Evolutionary conservation across 2,113 vertebrate genomes (phyloP).

Genomic region (Glaucidium brasilianum): DNA sequence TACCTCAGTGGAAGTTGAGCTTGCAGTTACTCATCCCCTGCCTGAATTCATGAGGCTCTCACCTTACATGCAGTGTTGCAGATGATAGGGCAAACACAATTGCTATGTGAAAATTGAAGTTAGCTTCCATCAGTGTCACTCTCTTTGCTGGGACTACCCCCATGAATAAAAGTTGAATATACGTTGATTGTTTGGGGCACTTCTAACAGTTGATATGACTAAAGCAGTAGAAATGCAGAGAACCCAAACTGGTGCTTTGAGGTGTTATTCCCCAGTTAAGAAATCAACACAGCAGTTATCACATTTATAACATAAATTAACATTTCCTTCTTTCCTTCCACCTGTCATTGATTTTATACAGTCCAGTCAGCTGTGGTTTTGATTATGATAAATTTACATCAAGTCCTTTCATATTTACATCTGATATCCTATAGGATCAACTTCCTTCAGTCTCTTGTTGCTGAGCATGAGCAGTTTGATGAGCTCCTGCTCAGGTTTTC

Average conservation of each 20-base stretch:
- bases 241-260: neutral
- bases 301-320: neutral
- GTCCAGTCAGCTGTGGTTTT: neutral
- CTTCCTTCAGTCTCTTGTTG: slow-evolving; percentile 78
- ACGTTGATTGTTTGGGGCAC: neutral
- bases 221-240: neutral
- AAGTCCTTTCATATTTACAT: neutral
- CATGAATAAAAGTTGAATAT: neutral
- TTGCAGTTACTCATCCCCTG: neutral
- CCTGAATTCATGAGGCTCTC: neutral
- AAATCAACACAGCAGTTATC: neutral
- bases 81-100: neutral
- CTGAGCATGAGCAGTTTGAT: slow-evolving; percentile 83
- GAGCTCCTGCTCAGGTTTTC: slow-evolving; percentile 81
- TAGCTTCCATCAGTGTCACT: neutral
- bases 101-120: neutral
- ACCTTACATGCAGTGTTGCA: neutral
- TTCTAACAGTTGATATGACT: neutral
- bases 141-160: neutral
- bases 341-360: neutral
- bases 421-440: slow-evolving; percentile 70
- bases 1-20: neutral
- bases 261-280: neutral
- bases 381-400: neutral
- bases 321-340: neutral